Conservation (phyloP, 2,888 invertebrate species). For the Danaus chrysippus region DNA sequence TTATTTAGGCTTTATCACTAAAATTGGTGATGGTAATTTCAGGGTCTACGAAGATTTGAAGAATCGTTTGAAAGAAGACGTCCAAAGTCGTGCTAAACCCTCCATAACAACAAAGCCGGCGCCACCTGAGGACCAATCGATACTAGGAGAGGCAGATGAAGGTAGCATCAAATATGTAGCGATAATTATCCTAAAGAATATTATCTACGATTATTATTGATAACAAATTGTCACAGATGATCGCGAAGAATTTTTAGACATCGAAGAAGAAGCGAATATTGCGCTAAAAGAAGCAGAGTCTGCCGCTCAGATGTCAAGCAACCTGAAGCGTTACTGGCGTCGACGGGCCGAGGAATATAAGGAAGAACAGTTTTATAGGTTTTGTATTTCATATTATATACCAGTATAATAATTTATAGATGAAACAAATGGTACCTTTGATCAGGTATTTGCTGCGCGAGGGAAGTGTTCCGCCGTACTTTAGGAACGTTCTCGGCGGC, state of each 20-base stretch:
- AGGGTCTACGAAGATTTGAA: slow-evolving; percentile 57
- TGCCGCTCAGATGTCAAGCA: slow-evolving; percentile 46
- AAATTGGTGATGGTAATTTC: background rate
- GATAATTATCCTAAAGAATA: too few relatives aligned
- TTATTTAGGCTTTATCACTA: too few relatives aligned
- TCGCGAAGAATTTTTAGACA: slow-evolving; percentile 28
- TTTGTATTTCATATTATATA: background rate
- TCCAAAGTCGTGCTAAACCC: slow-evolving; percentile 44
- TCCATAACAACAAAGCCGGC: slow-evolving; percentile 52
- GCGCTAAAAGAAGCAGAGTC: slow-evolving; percentile 43
- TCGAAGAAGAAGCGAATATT: slow-evolving; percentile 43
- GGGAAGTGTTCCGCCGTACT: slow-evolving; percentile 65
- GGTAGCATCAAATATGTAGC: slow-evolving; percentile 37
- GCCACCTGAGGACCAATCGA: slow-evolving; percentile 37
- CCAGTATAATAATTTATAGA: background rate
- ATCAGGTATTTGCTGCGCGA: slow-evolving; percentile 54
- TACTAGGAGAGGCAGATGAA: slow-evolving; percentile 47
- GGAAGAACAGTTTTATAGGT: slow-evolving; percentile 63
- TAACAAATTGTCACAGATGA: too few relatives aligned
- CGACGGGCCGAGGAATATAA: slow-evolving; percentile 58
- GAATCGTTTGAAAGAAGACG: slow-evolving; percentile 43
- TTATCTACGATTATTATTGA: too few relatives aligned
- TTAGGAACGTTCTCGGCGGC: slow-evolving; percentile 66
- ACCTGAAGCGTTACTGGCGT: slow-evolving; percentile 57
- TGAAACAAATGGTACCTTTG: background rate